These are phyloP conservation scores for Oxygymnocypris stewartii DNA, from an alignment of 2,113 vertebrate species.

Conservation along the genomic window DNA sequence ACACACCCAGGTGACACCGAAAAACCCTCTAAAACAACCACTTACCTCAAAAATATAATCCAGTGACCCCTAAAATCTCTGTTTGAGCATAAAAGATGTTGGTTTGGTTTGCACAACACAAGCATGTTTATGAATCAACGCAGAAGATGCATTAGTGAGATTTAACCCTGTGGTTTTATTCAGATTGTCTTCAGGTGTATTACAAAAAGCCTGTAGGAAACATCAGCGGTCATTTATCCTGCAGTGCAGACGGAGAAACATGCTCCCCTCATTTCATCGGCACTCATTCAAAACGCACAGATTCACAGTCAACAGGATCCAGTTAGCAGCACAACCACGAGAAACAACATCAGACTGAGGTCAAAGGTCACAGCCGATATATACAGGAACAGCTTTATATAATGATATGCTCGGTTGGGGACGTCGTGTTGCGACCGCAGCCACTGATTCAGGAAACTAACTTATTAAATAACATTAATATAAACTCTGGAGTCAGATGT, in stretches of 20 bases:
- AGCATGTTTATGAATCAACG: background rate
- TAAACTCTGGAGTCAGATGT: slow-evolving; percentile 19
- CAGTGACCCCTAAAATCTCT: background rate
- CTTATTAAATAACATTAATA: slow-evolving; percentile 22
- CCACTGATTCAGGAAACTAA: background rate
- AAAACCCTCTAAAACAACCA: background rate
- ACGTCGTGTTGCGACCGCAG: background rate
- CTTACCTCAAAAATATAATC: background rate
- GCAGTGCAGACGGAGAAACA: background rate
- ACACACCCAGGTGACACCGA: background rate
- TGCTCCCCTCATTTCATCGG: background rate
- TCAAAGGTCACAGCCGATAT: background rate
- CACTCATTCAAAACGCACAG: background rate
- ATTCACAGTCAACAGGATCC: slow-evolving; percentile 5
- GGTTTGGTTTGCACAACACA: background rate
- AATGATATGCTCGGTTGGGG: background rate
- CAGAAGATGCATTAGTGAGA: background rate
- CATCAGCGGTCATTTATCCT: background rate
- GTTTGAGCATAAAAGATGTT: background rate
- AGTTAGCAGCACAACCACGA: slow-evolving; percentile 2
- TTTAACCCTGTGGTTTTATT: slow-evolving; percentile 28
- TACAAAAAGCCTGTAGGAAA: slow-evolving; percentile 6
- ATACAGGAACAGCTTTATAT: background rate
- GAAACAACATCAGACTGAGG: background rate
- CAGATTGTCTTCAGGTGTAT: background rate